These are phyloP conservation scores for Cladorhizidae sp. DNA, from an alignment of 37 sponge, comb jelly and placozoan genomes.

Conservation along the genomic window DNA sequence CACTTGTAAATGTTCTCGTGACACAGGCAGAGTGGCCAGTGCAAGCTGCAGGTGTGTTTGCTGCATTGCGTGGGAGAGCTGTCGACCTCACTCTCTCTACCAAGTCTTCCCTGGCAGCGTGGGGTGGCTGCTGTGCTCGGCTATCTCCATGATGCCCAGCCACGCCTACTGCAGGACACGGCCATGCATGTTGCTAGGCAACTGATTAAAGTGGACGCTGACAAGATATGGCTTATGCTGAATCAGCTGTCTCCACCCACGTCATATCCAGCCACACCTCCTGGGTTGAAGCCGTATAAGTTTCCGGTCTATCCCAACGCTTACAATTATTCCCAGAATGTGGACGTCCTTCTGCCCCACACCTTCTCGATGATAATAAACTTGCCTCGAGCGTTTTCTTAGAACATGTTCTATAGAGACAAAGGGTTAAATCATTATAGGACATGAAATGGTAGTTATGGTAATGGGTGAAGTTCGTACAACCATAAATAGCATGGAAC, in stretches of 20 bases:
- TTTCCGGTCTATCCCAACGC: background rate
- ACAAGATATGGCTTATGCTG: conserved; percentile 57
- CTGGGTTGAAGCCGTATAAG: conserved; percentile 42
- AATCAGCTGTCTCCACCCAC: conserved; percentile 25
- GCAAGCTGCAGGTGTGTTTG: conserved; percentile 35
- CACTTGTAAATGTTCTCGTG: background rate
- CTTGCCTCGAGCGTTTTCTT: too few species aligned
- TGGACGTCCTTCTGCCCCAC: background rate
- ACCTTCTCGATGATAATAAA: too few species aligned
- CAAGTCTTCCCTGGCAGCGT: conserved; percentile 20
- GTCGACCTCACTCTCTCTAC: conserved; percentile 15
- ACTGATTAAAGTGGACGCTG: conserved; percentile 24
- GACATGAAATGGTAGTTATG: too few species aligned
- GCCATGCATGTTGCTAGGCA: conserved; percentile 7
- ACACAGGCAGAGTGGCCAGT: conserved; percentile 22
- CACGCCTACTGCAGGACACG: conserved; percentile 24
- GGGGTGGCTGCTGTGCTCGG: conserved; percentile 43
- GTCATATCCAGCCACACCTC: conserved; percentile 14
- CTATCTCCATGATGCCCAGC: conserved; percentile 53
- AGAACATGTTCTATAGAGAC: too few species aligned
- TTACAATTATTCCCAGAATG: conserved; percentile 6
- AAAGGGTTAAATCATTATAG: too few species aligned
- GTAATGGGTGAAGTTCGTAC: too few species aligned
- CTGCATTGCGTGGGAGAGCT: conserved; percentile 26
- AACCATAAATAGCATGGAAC: too few species aligned